Evolutionary conservation across 2,797 vertebrate genomes (phyloP), one percentile per base, ranked within the genome.

Genomic region (Peromyscus aztecus): DNA sequence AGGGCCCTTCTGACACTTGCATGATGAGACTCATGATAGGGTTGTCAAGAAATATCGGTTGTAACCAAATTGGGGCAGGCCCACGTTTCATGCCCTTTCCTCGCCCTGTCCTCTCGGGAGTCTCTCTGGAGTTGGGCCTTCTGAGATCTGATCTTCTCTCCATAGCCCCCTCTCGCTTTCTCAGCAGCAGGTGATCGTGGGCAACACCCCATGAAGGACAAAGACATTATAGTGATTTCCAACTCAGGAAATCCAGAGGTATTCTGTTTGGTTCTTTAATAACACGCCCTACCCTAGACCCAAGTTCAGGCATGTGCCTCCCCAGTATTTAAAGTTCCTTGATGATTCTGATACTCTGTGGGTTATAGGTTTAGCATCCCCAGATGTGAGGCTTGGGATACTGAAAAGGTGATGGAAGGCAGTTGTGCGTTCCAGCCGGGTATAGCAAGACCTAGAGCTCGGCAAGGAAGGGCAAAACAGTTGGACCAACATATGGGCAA

Each of bases 1-100:
- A 71, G 83, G 43, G 82, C 82, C 98, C 95, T 97, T 85, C 81
- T 88, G 90, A 97, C 95, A 80, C 1, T 29, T 27, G 71, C 63
- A 40, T 34, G 31, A 81, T 12, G 59, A 95, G 78, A 61, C 59
- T 89, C 49, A 78, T 57, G 37, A 80, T 63, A 55, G 89, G 23
- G 24, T 71, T 94, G 61, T 46, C 12, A 29, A 87, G 78, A 90
- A 89, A 80, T 34, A 57, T 75, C 23, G 9, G 89, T 14, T n/a
- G 49, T 91, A 86, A 78, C 73, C 75, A 9, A 63, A 49, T 12
- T n/a, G 71, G 55, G 49, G 31, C 19, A 12, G 9, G 13, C 37
- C 83, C 67, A 59, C 59, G 78, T 59, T 94, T 87, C 65, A 31
- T 77, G 6, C 67, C 37, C 46, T 63, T 75, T 82, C 80, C 71